Evolutionary conservation across 2,113 vertebrate species (phyloP), one percentile per base, ranked within the genome.

Genomic region (Heteronetta atricapilla): DNA sequence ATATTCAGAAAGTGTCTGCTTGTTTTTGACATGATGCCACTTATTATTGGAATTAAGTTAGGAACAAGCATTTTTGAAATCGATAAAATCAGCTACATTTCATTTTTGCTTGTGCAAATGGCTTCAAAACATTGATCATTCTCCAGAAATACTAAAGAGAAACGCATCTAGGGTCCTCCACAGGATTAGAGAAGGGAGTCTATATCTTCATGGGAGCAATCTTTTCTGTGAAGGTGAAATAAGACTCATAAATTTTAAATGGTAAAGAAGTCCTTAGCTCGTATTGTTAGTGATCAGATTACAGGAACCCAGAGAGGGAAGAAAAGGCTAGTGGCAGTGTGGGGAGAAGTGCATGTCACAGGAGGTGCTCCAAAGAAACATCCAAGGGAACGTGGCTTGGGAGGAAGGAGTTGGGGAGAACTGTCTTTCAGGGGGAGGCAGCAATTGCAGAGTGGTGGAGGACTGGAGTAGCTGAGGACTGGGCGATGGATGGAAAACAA

Each of bases 381-480:
- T n/a, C 17, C 0, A 1, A 55, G 46, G 64, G 52, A 77, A 67
- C 1, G 9, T 21, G 64, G 21, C 14, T 13, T 33, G 42, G 46
- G 44, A 52, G 44, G 22, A 69, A 68, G 58, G 70, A 31, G 9
- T 26, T 5, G 3, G 34, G 29, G 69, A 25, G 36, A 23, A 40
- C 66, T 2, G 1, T 36, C 18, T 62, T 23, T 70, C 0, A 0
- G 16, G 20, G 3, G 20, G 10, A 56, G 3, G 3, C 26, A 55
- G 46, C 52, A 82, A 25, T 11, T 14, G 33, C 63, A 31, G 11
- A 9, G 69, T 52, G 21, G 15, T 2, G 14, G 22, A 23, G 46
- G 33, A 23, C 11, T 34, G 69, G 33, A 36, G 44, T 34, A 44
- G 25, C 46, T 75, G 36, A 87, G 44, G 25, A 28, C 11, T 3